Evolutionary conservation across 2,888 invertebrate genomes (phyloP).

Genomic region (Patella pellucida): DNA sequence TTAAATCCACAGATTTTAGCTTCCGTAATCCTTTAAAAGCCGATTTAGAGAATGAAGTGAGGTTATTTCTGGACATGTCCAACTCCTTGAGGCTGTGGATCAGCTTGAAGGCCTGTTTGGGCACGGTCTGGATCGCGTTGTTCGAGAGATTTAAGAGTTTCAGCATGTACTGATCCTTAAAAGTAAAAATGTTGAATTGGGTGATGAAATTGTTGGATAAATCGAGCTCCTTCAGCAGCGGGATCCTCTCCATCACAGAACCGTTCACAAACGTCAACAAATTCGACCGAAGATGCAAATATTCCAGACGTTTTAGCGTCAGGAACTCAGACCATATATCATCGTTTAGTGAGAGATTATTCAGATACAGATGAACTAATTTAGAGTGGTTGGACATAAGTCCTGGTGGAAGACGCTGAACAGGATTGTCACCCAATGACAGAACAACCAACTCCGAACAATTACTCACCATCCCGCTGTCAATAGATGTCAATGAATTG

Average conservation of each 20-base stretch:
- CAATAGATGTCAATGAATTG: conserved; percentile 29
- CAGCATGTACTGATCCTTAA: conserved; percentile 28
- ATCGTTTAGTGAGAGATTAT: conserved; percentile 28
- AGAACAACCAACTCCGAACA: conserved; percentile 27
- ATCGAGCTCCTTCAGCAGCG: conserved; percentile 23
- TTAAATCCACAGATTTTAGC: conserved; percentile 25
- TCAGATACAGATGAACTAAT: conserved; percentile 28
- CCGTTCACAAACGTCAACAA: conserved; percentile 22
- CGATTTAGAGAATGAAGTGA: conserved; percentile 21
- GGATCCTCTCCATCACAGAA: conserved; percentile 27
- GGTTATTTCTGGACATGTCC: conserved; percentile 28
- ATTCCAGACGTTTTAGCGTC: conserved; percentile 19
- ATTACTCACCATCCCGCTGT: conserved; percentile 18
- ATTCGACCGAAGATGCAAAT: conserved; percentile 31
- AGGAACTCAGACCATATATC: conserved; percentile 34
- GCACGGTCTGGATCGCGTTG: conserved; percentile 25
- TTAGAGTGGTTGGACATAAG: conserved; percentile 20
- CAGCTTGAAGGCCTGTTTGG: conserved; percentile 10
- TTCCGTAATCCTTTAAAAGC: conserved; percentile 28
- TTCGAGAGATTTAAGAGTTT: conserved; percentile 30
- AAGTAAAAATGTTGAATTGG: conserved; percentile 25
- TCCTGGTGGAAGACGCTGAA: conserved; percentile 17
- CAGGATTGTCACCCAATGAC: conserved; percentile 20
- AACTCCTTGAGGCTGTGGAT: conserved; percentile 22
- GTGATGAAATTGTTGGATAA: conserved; percentile 31